phyloP scores from a whole-genome alignment of 2,113 vertebrate genomes.

The Sciurus niger region DNA sequence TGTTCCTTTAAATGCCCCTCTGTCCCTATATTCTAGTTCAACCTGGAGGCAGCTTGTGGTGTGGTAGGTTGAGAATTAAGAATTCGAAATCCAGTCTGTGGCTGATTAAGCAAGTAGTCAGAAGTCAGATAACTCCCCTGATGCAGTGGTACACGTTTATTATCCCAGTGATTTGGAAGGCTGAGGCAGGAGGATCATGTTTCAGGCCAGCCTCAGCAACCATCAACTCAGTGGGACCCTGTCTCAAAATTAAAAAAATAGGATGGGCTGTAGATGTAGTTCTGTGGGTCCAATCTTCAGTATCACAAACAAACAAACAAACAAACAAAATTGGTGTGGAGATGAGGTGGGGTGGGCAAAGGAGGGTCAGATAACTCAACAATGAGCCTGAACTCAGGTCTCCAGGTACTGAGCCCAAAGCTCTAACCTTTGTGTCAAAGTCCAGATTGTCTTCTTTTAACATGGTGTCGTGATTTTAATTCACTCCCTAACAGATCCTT shows the following conservation, averaged over 20 bases:
- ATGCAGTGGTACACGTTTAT: too few species aligned
- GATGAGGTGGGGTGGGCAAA: too few species aligned
- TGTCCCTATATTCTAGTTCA: not conserved
- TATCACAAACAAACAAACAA: too few species aligned
- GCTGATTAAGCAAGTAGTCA: not conserved
- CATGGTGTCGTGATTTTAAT: not conserved
- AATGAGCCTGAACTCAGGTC: not conserved
- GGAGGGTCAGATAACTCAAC: not conserved
- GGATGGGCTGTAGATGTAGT: too few species aligned
- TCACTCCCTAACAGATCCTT: not conserved
- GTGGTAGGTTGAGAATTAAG: not conserved
- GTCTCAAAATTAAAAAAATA: too few species aligned
- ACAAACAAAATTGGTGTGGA: too few species aligned
- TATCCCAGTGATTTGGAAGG: too few species aligned
- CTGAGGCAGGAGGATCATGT: too few species aligned
- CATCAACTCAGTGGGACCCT: too few species aligned
- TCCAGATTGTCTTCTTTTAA: conserved; percentile 46
- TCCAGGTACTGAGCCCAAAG: not conserved
- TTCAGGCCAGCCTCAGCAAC: too few species aligned
- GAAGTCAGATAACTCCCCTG: not conserved
- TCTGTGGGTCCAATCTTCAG: too few species aligned
- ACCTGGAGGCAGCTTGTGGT: not conserved
- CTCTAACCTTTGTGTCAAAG: not conserved
- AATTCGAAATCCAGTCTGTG: not conserved
- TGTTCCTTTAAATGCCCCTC: not conserved